Evolutionary conservation across 2,797 vertebrate species (phyloP).

Genomic region (Dendrocincla fuliginosa): DNA sequence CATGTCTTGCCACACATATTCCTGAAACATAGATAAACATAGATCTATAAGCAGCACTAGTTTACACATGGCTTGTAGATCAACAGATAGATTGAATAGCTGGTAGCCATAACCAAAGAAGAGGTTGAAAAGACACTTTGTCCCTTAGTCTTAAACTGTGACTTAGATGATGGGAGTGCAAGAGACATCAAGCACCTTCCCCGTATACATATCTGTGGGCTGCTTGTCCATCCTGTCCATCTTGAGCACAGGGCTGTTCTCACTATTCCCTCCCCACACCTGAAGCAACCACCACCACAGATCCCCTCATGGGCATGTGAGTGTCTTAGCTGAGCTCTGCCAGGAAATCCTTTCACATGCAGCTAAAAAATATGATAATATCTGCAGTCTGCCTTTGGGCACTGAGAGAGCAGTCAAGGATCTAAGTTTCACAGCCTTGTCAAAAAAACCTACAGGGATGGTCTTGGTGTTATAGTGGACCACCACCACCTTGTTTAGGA

Average conservation of each 20-base stretch:
- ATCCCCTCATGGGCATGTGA: accelerated
- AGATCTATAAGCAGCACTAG: not conserved
- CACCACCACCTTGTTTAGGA: not conserved
- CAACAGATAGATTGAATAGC: not conserved
- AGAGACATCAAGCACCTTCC: not conserved
- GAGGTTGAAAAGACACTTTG: not conserved
- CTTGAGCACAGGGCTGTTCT: not conserved
- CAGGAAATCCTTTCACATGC: not conserved
- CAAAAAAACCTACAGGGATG: not conserved
- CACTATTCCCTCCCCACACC: accelerated
- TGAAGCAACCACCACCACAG: not conserved
- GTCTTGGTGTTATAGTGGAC: not conserved
- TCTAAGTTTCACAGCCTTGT: not conserved
- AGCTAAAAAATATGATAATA: not conserved
- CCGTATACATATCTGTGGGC: accelerated
- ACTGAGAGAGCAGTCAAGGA: not conserved
- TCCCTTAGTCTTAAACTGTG: not conserved
- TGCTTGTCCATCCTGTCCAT: not conserved
- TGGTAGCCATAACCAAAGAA: not conserved
- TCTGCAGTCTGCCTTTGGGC: not conserved
- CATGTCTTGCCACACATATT: not conserved
- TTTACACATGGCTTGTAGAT: not conserved
- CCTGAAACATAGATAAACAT: not conserved
- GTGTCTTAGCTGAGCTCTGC: not conserved
- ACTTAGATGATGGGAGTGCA: not conserved